Percentiles rank a stretch among this genome's conserved stretches.
Evolutionary conservation across 2,888 invertebrate genomes (phyloP).

Genomic region (Eutolmus rufibarbis): DNA sequence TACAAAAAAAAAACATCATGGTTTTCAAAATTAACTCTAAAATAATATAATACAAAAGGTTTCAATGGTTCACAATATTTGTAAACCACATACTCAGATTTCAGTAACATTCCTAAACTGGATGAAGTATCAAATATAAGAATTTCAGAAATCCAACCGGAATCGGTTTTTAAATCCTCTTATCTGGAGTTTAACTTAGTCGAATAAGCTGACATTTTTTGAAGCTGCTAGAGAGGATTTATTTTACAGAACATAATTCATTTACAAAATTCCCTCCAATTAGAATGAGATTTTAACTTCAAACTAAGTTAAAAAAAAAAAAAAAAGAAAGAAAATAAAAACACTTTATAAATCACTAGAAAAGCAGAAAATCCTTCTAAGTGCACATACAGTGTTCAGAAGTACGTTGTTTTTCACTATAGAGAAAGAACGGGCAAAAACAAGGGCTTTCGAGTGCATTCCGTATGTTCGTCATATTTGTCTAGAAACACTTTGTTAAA

Average conservation of each 20-base stretch:
- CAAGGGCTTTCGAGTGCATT: not conserved
- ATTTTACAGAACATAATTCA: not conserved
- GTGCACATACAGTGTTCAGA: not conserved
- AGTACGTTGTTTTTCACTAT: not conserved
- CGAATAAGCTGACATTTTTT: not conserved
- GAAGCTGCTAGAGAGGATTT: not conserved
- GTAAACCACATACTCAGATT: too few species aligned
- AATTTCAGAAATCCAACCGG: too few species aligned
- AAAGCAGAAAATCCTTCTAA: not conserved
- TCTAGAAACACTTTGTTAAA: not conserved
- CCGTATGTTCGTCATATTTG: not conserved
- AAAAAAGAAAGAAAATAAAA: not conserved
- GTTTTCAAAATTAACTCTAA: too few species aligned
- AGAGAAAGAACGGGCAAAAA: not conserved
- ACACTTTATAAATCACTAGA: not conserved
- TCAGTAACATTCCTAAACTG: too few species aligned
- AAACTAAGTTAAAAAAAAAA: not conserved
- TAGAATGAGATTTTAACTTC: not conserved
- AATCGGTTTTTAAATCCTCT: not conserved
- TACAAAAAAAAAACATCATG: too few species aligned
- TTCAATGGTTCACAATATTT: too few species aligned
- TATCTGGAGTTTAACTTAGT: not conserved
- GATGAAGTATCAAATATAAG: too few species aligned
- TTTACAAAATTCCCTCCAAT: not conserved
- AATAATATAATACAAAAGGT: too few species aligned